phyloP scores from a whole-genome alignment of 2,888 invertebrate genomes.

The Nemotelus pantherinus region DNA sequence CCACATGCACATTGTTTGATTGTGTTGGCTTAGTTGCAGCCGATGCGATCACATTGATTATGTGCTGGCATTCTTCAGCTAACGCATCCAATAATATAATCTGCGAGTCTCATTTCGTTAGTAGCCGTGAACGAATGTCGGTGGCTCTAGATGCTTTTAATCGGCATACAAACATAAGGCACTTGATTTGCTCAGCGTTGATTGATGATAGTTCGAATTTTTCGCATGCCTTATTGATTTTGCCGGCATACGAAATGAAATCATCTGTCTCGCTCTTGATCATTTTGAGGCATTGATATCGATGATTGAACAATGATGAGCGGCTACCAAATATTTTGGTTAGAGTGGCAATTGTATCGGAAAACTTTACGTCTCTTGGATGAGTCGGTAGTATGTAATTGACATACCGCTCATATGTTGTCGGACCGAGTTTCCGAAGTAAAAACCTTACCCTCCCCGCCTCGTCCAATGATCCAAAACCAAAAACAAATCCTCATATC shows the following conservation, averaged over 20 bases:
- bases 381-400: neutral
- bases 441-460: constrained; percentile 49
- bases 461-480: constrained; percentile 47
- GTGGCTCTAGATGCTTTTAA: constrained; percentile 48
- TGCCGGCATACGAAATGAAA: too few relatives aligned
- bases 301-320: too few relatives aligned
- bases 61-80: constrained; percentile 37
- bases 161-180: constrained; percentile 51
- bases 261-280: constrained; percentile 46
- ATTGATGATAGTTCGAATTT: constrained; percentile 48
- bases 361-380: neutral
- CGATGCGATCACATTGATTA: neutral
- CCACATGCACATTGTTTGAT: neutral
- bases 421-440: too few relatives aligned
- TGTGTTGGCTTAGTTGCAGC: neutral
- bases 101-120: too few relatives aligned
- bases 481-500: neutral
- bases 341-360: neutral
- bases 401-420: constrained; percentile 25
- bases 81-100: too few relatives aligned
- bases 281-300: too few relatives aligned
- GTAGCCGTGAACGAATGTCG: constrained; percentile 49
- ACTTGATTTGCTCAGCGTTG: constrained; percentile 51
- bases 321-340: neutral
- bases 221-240: constrained; percentile 50